These are phyloP conservation scores for Lepeophtheirus salmonis DNA, from an alignment of 1,140 invertebrate genomes.

Conservation along the genomic window DNA sequence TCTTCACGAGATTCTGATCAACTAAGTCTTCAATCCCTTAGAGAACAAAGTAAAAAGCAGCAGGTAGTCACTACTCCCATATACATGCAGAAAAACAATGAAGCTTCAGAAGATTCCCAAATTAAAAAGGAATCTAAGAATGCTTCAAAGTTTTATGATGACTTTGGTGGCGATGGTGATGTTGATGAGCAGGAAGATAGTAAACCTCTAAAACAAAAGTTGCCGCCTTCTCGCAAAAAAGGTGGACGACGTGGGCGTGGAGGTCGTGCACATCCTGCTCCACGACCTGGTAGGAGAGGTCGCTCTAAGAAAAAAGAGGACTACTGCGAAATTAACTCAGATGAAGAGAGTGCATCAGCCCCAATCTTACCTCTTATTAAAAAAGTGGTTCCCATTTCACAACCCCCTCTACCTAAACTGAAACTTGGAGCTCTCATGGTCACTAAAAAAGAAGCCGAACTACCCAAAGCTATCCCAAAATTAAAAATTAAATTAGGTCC, in stretches of 20 bases:
- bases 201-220: not conserved
- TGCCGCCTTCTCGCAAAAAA: not conserved
- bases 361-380: not conserved
- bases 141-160: no score
- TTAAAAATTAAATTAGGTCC: conserved; percentile 17
- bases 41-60: conserved; percentile 4
- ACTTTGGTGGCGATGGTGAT: not conserved
- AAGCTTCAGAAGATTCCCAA: not conserved
- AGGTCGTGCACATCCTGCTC: not conserved
- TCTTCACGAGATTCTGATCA: not conserved
- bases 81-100: conserved; percentile 7
- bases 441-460: not conserved
- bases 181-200: not conserved
- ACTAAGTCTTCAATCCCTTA: conserved; percentile 5
- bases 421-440: conserved; percentile 5
- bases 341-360: not conserved
- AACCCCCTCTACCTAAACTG: conserved; percentile 11
- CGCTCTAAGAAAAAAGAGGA: not conserved
- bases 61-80: not conserved
- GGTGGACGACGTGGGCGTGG: not conserved
- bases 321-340: not conserved
- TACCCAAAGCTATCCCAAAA: conserved; percentile 5
- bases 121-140: not conserved
- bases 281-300: not conserved
- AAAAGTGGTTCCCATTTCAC: not conserved